Evolutionary conservation across 2,888 invertebrate species (phyloP), one percentile per base, ranked within the genome.

Genomic region (Heliconius charithonia): DNA sequence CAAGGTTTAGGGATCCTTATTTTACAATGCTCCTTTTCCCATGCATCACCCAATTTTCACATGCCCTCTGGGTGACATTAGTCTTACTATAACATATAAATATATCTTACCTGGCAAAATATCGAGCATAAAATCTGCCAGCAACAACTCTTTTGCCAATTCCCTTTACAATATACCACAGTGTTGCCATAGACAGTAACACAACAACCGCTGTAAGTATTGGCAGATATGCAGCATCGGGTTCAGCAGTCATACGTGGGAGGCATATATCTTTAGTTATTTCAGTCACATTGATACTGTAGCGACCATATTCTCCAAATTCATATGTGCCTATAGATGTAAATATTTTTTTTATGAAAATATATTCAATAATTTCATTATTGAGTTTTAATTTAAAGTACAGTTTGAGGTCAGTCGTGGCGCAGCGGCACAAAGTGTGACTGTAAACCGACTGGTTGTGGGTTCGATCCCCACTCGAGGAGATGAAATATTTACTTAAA

Each of bases 81-180:
- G 7, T 4, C 12, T 29, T 45, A 16, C 16, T 16, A 45, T 45
- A 45, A 16, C 45, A 37, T 45, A 45, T 16, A 45, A 66, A 32
- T 3, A 51, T 51, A 51, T 82, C 85, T 85, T 80, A 95, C 95
- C 94, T 92, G 29, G 92, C 93, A 85, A 95, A 92, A 80, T 93
- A 92, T 82, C 92, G 90, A 2, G 93, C 91, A 81, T 94, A 93
- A 1, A 93, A 65, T 27, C 94, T 85, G 13, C 93, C 91, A 56
- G 95, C 94, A 2, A 92, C 86, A 6, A 95, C 81, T 75, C 92
- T 85, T 84, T 94, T 95, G 32, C 92, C 92, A 4, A 95, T 92
- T 0, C 90, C 93, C 82, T 95, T 95, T 56, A 94, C 85, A 75
- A 95, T 85, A 82, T 95, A 95, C 95, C 95, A 95, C 67, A 95